Percentiles rank a stretch among this genome's conserved stretches.
These are phyloP conservation scores for Gasteruption jaculator DNA, from an alignment of 2,888 invertebrate species.

Conservation along the genomic window DNA sequence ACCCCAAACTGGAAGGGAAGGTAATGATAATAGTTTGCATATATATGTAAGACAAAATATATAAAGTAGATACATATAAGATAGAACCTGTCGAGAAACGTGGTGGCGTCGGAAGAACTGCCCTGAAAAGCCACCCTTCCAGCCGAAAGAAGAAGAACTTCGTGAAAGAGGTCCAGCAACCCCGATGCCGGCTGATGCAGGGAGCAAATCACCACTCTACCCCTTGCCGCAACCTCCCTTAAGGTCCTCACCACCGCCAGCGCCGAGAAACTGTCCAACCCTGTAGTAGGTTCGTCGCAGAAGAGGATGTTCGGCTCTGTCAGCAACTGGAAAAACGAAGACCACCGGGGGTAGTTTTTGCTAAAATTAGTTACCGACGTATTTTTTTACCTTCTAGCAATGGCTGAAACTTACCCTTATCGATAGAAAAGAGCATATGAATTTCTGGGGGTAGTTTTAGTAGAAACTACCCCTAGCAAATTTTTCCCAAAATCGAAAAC, in stretches of 20 bases:
- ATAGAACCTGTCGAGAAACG: constrained; percentile 69
- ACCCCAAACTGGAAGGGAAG: constrained; percentile 57
- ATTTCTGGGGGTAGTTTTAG: no score
- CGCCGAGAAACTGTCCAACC: constrained; percentile 86
- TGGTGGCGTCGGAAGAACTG: constrained; percentile 62
- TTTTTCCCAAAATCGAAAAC: no score
- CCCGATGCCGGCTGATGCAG: constrained; percentile 91
- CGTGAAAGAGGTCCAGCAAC: constrained; percentile 77
- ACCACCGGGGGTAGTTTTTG: no score
- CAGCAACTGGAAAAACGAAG: constrained; percentile 59
- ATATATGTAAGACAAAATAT: not conserved
- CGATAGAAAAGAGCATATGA: no score
- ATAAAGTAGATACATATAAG: no score
- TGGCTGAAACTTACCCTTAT: no score
- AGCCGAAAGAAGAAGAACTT: constrained; percentile 70
- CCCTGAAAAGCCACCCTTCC: constrained; percentile 80
- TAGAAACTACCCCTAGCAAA: no score
- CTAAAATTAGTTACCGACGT: no score
- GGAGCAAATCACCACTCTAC: constrained; percentile 79
- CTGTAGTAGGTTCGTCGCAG: constrained; percentile 92
- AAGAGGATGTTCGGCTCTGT: constrained; percentile 86
- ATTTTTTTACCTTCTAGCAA: no score
- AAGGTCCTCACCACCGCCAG: constrained; percentile 72
- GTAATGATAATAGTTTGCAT: constrained; percentile 1
- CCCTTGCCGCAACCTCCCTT: constrained; percentile 60